A percentile compares a stretch with the other conserved stretches of the same genome.
Evolutionary conservation across 2,888 invertebrate species (phyloP).

Genomic region (Apotomis capreana): DNA sequence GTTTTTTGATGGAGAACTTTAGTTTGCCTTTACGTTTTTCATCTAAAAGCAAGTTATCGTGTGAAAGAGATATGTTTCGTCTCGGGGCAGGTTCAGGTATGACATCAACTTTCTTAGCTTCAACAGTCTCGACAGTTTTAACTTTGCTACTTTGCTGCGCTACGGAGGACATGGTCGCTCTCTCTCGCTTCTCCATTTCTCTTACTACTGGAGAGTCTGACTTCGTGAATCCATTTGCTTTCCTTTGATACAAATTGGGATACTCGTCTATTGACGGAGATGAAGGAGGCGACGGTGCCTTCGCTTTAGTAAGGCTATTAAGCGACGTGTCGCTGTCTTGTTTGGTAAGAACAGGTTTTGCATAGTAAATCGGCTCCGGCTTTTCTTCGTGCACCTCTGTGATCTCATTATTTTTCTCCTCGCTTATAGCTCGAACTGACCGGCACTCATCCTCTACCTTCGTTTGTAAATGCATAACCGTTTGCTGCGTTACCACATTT

Average conservation of each 20-base stretch:
- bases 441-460: slow-evolving; percentile 67
- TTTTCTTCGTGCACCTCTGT: slow-evolving; percentile 69
- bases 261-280: slow-evolving; percentile 78
- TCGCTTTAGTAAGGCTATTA: slow-evolving; percentile 85
- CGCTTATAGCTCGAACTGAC: slow-evolving; percentile 57
- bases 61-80: slow-evolving; percentile 88
- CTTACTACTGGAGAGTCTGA: slow-evolving; percentile 87
- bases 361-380: slow-evolving; percentile 73
- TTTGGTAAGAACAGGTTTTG: slow-evolving; percentile 79
- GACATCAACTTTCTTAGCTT: slow-evolving; percentile 61
- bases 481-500: slow-evolving; percentile 69
- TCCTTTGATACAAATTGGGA: slow-evolving; percentile 84
- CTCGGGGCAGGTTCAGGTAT: slow-evolving; percentile 87
- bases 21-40: slow-evolving; percentile 87
- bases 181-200: slow-evolving; percentile 89
- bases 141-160: slow-evolving; percentile 54
- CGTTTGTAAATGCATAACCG: slow-evolving; percentile 79
- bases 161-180: slow-evolving; percentile 73
- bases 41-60: slow-evolving; percentile 86
- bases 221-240: slow-evolving; percentile 80
- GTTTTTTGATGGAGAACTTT: slow-evolving; percentile 92
- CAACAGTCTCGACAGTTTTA: slow-evolving; percentile 61
- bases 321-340: slow-evolving; percentile 83
- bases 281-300: slow-evolving; percentile 90
- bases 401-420: slow-evolving; percentile 73